Percentiles rank a stretch among this genome's conserved stretches.
Evolutionary conservation across 2,113 vertebrate genomes (phyloP).

Genomic region (Candoia aspera): DNA sequence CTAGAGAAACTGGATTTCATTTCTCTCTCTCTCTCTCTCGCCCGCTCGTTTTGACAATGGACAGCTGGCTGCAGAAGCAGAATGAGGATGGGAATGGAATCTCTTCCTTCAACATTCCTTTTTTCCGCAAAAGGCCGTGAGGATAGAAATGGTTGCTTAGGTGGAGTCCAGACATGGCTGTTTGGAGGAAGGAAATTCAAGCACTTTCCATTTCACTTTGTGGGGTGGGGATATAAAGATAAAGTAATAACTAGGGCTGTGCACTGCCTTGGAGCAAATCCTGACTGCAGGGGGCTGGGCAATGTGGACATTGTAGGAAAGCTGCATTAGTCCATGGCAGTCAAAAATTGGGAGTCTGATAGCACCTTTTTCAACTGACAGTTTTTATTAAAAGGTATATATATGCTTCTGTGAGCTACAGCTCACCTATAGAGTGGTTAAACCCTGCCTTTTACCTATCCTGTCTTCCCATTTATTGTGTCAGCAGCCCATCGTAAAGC

Average conservation of each 20-base stretch:
- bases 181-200: background rate
- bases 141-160: background rate
- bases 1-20: conserved; percentile 18
- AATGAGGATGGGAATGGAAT: background rate
- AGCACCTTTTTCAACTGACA: background rate
- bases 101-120: rapidly evolving
- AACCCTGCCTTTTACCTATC: background rate
- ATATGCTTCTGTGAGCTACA: background rate
- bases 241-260: background rate
- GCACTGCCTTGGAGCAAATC: background rate
- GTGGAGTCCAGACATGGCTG: background rate
- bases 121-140: background rate
- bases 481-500: too few species aligned
- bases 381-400: background rate
- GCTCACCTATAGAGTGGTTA: background rate
- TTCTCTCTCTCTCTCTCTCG: background rate
- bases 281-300: background rate
- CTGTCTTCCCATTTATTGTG: background rate
- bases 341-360: background rate
- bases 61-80: conserved; percentile 14
- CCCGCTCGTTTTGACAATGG: background rate
- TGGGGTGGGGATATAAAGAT: background rate
- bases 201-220: background rate
- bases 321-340: background rate
- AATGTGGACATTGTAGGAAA: background rate